A percentile compares a stretch with the other conserved stretches of the same genome.
Evolutionary conservation across 1,140 invertebrate species (phyloP).

Genomic region (Caenorhabditis briggsae): DNA sequence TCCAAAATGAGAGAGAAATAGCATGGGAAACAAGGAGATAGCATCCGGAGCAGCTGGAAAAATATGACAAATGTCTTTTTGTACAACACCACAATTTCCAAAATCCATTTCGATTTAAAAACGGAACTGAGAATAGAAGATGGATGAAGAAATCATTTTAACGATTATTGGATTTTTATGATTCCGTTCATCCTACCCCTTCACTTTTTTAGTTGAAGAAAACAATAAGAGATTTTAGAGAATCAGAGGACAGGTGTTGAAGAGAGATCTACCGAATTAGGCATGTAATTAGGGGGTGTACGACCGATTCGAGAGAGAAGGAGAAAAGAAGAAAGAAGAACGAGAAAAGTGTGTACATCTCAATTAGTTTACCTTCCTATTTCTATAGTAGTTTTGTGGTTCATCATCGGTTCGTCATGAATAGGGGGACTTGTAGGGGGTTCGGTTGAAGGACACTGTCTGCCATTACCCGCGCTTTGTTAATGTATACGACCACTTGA

Average conservation of each 20-base stretch:
- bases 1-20: conserved; percentile 3
- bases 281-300: conserved; percentile 46
- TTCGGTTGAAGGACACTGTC: conserved; percentile 52
- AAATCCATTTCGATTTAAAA: conserved; percentile 17
- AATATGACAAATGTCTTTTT: background rate
- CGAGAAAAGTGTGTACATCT: conserved; percentile 32
- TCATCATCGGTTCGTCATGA: conserved; percentile 39
- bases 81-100: background rate
- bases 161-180: conserved; percentile 51
- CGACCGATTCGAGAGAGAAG: background rate
- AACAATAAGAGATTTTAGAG: background rate
- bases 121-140: background rate
- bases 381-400: conserved; percentile 15
- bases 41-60: conserved; percentile 12
- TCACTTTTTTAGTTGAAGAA: background rate
- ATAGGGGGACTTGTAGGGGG: background rate
- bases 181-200: background rate
- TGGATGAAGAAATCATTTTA: conserved; percentile 2
- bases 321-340: too few species aligned
- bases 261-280: conserved; percentile 47
- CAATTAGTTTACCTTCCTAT: conserved; percentile 39
- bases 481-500: conserved; percentile 34
- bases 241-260: conserved; percentile 18
- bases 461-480: conserved; percentile 19
- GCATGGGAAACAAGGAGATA: background rate